Percentiles rank a stretch among this genome's conserved stretches.
Conservation (phyloP, 1,140 invertebrate species). For the Drosophila arawakana region DNA sequence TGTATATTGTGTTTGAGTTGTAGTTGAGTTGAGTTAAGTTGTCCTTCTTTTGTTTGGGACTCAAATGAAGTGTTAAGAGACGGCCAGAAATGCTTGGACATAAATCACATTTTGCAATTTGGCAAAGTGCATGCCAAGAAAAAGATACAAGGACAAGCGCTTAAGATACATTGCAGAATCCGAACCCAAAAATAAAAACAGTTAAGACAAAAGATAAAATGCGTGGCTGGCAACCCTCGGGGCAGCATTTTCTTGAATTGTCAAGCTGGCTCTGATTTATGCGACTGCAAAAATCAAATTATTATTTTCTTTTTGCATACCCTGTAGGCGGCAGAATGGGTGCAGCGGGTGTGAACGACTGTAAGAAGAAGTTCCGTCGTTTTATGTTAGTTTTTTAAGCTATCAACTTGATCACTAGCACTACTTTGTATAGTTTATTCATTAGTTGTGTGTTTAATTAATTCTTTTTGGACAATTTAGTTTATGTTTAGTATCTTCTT, state of each 20-base stretch:
- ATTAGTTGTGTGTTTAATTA: too few species aligned
- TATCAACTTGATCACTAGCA: too few species aligned
- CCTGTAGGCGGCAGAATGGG: constrained; percentile 5
- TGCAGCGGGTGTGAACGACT: not conserved
- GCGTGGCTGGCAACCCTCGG: constrained; percentile 25
- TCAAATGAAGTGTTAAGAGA: constrained; percentile 74
- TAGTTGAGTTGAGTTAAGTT: constrained; percentile 23
- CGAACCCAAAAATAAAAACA: not conserved
- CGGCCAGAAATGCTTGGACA: constrained; percentile 48
- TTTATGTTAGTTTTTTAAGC: too few species aligned
- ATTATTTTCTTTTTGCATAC: constrained; percentile 41
- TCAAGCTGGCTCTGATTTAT: constrained; percentile 62
- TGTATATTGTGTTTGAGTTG: not conserved
- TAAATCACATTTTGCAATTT: constrained; percentile 76
- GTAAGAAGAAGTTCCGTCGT: too few species aligned
- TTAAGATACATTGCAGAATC: constrained; percentile 14
- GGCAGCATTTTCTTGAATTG: constrained; percentile 44
- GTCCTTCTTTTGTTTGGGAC: constrained; percentile 17
- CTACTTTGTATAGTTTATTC: too few species aligned
- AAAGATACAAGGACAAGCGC: constrained; percentile 29
- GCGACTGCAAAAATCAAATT: constrained; percentile 55
- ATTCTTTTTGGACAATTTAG: too few species aligned
- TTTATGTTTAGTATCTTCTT: too few species aligned
- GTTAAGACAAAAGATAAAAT: constrained; percentile 23
- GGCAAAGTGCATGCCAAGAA: constrained; percentile 64